A percentile compares a stretch with the other conserved stretches of the same genome.
Conservation (phyloP, 2,888 invertebrate genomes). For the Dicranocentrus wangi region DNA sequence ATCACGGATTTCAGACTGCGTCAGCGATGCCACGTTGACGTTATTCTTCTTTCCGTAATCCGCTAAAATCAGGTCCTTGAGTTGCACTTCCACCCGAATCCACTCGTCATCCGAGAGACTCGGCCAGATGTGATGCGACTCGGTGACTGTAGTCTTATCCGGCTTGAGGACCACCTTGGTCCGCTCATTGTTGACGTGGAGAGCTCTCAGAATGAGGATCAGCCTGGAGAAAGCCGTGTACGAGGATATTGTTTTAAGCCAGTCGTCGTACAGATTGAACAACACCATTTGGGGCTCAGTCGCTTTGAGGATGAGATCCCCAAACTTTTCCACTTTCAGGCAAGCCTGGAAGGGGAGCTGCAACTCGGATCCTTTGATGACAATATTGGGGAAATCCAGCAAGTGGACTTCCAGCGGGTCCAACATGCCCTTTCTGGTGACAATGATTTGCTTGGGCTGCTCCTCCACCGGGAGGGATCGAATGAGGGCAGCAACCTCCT, state of each 20-base stretch:
- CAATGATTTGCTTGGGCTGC: constrained; percentile 99
- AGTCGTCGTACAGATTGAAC: constrained; percentile 99
- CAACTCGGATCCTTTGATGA: constrained; percentile 98
- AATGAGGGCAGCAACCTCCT: constrained; percentile 99
- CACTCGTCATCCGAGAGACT: constrained; percentile 98
- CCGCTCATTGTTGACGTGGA: constrained; percentile 99
- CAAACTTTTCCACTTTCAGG: constrained; percentile 98
- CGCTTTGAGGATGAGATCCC: constrained; percentile 98
- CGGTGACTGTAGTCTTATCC: constrained; percentile 98
- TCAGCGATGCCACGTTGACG: constrained; percentile 98
- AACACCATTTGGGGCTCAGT: constrained; percentile 99
- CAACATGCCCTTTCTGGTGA: constrained; percentile 99
- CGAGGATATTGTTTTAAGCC: constrained; percentile 99
- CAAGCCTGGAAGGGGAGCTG: constrained; percentile 99
- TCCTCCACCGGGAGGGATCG: constrained; percentile 99
- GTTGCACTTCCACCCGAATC: constrained; percentile 98
- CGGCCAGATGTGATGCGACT: constrained; percentile 99
- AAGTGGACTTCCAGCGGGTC: constrained; percentile 99
- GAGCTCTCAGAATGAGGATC: constrained; percentile 94
- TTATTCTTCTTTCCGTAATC: constrained; percentile 99
- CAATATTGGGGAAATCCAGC: constrained; percentile 99
- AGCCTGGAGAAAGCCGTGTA: constrained; percentile 99
- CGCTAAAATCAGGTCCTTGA: constrained; percentile 98
- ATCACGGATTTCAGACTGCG: constrained; percentile 99
- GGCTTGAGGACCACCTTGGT: constrained; percentile 99